Evolutionary conservation across 2,113 vertebrate species (phyloP).

Genomic region (Rousettus leschenaultii): DNA sequence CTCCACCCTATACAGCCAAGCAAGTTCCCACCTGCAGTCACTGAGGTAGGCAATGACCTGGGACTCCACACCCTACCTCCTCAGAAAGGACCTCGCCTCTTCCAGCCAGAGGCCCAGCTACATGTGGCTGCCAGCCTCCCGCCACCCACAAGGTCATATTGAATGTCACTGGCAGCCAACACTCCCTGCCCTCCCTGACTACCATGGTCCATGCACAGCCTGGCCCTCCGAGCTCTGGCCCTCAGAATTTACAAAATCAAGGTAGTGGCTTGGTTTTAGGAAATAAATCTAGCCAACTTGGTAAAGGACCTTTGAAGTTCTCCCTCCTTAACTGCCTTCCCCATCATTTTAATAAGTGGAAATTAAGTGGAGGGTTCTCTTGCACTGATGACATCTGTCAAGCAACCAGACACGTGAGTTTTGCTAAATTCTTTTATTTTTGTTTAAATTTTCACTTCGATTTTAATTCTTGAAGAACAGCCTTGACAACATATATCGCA

Average conservation of each 20-base stretch:
- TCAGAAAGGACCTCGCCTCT: background rate
- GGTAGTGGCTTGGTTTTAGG: background rate
- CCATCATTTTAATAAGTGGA: background rate
- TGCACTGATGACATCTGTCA: constrained; percentile 81
- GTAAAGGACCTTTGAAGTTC: background rate
- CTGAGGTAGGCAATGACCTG: background rate
- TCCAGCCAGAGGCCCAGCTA: background rate
- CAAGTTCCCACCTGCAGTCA: background rate
- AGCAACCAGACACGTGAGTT: constrained; percentile 91
- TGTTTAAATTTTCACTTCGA: constrained; percentile 99
- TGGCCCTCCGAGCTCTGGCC: background rate
- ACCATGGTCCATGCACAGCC: background rate
- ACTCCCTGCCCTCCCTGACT: background rate
- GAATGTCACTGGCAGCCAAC: background rate
- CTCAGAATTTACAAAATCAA: background rate
- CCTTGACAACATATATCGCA: constrained; percentile 99
- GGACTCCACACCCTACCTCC: background rate
- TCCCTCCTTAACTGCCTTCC: background rate
- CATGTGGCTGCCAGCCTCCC: background rate
- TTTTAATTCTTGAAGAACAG: constrained; percentile 99
- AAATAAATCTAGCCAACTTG: constrained; percentile 27
- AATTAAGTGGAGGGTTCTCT: constrained; percentile 33
- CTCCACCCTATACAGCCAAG: background rate
- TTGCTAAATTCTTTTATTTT: constrained; percentile 98
- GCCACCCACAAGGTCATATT: background rate